A percentile compares a stretch with the other conserved stretches of the same genome.
Conservation (phyloP, 2,888 invertebrate species). For the Tipula vernalis region DNA sequence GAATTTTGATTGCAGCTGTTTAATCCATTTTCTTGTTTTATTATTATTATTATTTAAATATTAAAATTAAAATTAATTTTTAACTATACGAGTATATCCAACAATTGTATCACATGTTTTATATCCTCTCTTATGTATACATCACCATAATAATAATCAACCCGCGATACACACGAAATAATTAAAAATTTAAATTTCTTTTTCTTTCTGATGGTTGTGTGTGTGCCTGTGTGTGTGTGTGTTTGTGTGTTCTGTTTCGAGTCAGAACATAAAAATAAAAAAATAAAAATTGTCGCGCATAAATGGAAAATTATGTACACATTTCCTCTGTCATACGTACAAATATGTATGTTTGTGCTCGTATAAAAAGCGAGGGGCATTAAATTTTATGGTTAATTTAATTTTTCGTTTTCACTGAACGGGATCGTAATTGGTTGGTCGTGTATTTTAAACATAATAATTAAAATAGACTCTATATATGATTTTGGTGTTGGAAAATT, state of each 20-base stretch:
- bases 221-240: no score
- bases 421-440: constrained; percentile 4
- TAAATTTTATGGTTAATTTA: neutral
- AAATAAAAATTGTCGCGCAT: neutral
- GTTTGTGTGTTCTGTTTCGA: neutral
- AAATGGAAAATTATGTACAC: neutral
- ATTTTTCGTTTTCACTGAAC: neutral
- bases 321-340: neutral
- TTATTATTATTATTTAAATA: neutral
- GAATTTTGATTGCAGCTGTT: neutral
- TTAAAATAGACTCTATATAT: neutral
- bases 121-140: neutral
- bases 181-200: neutral
- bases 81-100: neutral
- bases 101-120: neutral
- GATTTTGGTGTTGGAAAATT: neutral
- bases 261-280: neutral
- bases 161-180: neutral
- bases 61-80: neutral
- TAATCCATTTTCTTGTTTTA: neutral
- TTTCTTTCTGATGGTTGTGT: neutral
- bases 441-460: neutral
- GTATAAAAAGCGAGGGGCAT: neutral
- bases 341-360: neutral
- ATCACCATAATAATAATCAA: neutral